Conservation (phyloP, 2,888 invertebrate genomes). For the Arrhopalites spinosus region DNA sequence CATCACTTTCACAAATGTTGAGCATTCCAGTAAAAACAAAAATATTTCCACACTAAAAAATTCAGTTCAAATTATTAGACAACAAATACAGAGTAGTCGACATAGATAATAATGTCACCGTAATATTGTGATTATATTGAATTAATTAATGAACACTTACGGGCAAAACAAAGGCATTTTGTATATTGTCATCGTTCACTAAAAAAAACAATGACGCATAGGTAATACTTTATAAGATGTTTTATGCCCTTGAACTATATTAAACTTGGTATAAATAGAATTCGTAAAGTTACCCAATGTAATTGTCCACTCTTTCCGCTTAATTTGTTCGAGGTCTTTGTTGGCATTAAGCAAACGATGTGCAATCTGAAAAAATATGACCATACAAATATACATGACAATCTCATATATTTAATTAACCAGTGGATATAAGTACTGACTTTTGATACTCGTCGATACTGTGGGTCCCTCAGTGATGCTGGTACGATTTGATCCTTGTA, state of each 20-base stretch:
- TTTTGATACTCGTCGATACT: conserved; percentile 59
- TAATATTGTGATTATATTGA: not conserved
- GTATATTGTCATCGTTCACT: conserved; percentile 59
- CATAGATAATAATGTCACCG: not conserved
- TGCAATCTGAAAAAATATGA: no score
- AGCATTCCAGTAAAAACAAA: conserved; percentile 66
- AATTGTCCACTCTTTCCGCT: conserved; percentile 62
- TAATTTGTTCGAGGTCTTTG: conserved; percentile 60
- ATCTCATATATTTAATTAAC: no score
- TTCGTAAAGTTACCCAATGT: no score
- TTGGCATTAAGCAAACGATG: conserved; percentile 61
- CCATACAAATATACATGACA: no score
- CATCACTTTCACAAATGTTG: conserved; percentile 61
- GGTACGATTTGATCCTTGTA: conserved; percentile 59
- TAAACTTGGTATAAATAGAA: no score
- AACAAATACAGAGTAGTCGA: conserved; percentile 21
- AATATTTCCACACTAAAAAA: conserved; percentile 64
- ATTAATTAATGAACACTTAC: conserved; percentile 57
- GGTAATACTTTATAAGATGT: no score
- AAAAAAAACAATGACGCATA: no score
- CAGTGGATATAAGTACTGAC: no score
- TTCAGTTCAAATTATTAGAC: not conserved
- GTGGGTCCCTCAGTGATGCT: conserved; percentile 57
- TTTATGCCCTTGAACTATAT: no score
- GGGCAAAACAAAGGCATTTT: conserved; percentile 66